Evolutionary conservation across 2,113 vertebrate genomes (phyloP).

Genomic region (Sciurus niger): DNA sequence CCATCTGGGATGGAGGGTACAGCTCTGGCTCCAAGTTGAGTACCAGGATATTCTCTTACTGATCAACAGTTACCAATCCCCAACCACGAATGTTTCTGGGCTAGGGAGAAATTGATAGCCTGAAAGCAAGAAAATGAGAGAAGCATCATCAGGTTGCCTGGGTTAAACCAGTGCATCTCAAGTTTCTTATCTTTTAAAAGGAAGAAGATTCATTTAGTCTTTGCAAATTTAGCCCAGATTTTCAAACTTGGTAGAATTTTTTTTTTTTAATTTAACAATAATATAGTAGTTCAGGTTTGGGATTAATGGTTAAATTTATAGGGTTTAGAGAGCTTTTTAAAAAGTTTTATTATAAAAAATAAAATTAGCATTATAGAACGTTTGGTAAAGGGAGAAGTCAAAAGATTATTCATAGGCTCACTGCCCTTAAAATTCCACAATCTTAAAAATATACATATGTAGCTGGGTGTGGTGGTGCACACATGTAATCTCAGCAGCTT

Average conservation of each 20-base stretch:
- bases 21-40: neutral
- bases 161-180: neutral
- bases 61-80: neutral
- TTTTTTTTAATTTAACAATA: neutral
- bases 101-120: neutral
- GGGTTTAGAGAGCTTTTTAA: neutral
- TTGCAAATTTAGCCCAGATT: slow-evolving; percentile 26
- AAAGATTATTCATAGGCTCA: neutral
- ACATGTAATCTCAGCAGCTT: too few relatives aligned
- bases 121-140: neutral
- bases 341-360: neutral
- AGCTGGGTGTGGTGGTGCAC: too few relatives aligned
- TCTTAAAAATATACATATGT: neutral
- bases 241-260: neutral
- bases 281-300: neutral
- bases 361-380: slow-evolving; percentile 16
- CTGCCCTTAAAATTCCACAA: neutral
- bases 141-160: neutral
- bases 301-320: slow-evolving; percentile 22
- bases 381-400: neutral
- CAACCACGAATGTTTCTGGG: neutral
- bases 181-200: neutral
- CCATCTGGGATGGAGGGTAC: neutral
- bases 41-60: neutral
- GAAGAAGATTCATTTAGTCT: neutral